A percentile compares a stretch with the other conserved stretches of the same genome.
Evolutionary conservation across 1,140 invertebrate genomes (phyloP).

Genomic region (Formica exsecta): DNA sequence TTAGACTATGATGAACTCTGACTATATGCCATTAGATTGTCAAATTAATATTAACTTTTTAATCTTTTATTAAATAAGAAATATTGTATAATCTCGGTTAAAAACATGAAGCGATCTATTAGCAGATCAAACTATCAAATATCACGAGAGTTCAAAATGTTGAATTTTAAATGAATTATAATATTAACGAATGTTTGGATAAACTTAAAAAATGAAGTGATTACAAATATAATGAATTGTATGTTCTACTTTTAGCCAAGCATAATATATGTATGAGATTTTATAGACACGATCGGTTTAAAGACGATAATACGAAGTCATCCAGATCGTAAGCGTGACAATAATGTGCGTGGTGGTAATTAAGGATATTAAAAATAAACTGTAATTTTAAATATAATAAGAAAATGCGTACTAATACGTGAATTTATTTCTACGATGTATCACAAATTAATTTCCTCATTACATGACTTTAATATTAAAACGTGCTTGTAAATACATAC

Average conservation of each 20-base stretch:
- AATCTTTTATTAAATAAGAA: background rate
- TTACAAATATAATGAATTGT: background rate
- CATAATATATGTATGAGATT: background rate
- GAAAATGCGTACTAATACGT: background rate
- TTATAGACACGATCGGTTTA: background rate
- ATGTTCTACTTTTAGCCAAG: background rate
- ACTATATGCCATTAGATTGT: background rate
- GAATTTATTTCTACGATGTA: background rate
- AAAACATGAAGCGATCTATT: background rate
- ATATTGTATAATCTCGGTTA: background rate
- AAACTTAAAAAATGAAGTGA: background rate
- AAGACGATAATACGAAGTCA: background rate
- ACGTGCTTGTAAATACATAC: background rate
- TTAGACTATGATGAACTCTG: too few relatives aligned
- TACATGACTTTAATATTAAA: constrained; percentile 31
- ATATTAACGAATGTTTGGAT: background rate
- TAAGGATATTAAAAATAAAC: background rate
- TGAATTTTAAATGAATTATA: background rate
- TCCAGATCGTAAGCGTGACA: background rate
- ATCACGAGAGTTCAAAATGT: background rate
- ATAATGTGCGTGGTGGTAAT: background rate
- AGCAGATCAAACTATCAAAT: background rate
- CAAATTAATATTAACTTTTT: background rate
- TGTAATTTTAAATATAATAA: background rate
- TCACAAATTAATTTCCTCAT: constrained; percentile 14